phyloP scores from a whole-genome alignment of 2,113 vertebrate genomes.

The Callionymus lyra region DNA sequence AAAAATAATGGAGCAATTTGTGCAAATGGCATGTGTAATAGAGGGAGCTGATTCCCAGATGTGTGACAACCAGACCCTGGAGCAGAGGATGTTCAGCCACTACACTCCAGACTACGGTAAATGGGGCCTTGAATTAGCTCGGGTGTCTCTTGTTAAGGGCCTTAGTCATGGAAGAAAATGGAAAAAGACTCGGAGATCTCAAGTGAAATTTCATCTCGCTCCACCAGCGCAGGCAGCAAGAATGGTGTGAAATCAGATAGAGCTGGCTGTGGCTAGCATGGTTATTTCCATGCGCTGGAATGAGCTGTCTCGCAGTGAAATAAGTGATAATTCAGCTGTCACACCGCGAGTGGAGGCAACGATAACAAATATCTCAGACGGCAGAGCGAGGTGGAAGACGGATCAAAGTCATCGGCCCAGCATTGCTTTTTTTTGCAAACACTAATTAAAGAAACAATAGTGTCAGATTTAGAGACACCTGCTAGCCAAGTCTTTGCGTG shows the following conservation, averaged over 20 bases:
- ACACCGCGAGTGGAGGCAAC: conserved; percentile 18
- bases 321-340: conserved; percentile 45
- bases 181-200: conserved; percentile 1
- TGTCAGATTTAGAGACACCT: neutral
- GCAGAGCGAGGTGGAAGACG: conserved; percentile 6
- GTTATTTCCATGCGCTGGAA: conserved; percentile 29
- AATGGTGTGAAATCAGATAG: conserved; percentile 30
- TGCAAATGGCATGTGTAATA: conserved; percentile 55
- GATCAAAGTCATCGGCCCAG: conserved; percentile 9
- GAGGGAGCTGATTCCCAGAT: conserved; percentile 40
- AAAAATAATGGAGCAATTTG: conserved; percentile 62
- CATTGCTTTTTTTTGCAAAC: conserved; percentile 2
- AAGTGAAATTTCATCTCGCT: conserved; percentile 34
- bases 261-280: conserved; percentile 18
- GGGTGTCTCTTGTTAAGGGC: conserved; percentile 57
- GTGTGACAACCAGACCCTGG: conserved; percentile 22
- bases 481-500: neutral
- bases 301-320: conserved; percentile 30
- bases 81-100: conserved; percentile 39
- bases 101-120: conserved; percentile 20
- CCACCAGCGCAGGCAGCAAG: conserved; percentile 29
- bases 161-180: conserved; percentile 17
- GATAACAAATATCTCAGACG: conserved; percentile 18
- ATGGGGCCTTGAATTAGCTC: conserved; percentile 43
- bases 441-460: conserved; percentile 6